Evolutionary conservation across 2,888 invertebrate genomes (phyloP).

Genomic region (Alloplasta piceator): DNA sequence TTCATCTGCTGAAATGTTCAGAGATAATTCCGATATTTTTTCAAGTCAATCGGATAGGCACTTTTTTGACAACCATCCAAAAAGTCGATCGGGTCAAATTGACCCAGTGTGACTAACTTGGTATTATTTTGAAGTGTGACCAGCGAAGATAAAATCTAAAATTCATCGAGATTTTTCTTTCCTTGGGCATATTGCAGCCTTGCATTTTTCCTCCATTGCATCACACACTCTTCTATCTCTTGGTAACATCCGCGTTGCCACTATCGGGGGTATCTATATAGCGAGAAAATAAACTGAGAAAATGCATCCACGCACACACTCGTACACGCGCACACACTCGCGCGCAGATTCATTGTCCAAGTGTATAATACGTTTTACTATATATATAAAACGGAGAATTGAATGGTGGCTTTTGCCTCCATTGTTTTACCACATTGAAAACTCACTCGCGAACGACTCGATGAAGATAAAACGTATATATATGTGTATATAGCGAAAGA

Average conservation of each 20-base stretch:
- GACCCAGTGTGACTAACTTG: no score
- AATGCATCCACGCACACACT: slow-evolving; percentile 9
- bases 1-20: no score
- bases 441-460: slow-evolving; percentile 6
- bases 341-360: background rate
- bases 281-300: slow-evolving; percentile 21
- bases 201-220: background rate
- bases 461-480: background rate
- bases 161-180: no score
- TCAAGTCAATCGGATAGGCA: no score
- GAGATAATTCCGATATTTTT: no score
- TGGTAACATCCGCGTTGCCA: background rate
- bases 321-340: background rate
- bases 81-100: no score
- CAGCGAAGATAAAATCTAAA: no score
- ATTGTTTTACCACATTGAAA: slow-evolving; percentile 43
- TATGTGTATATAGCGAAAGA: background rate
- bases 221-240: background rate
- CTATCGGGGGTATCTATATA: background rate
- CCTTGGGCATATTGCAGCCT: background rate
- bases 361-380: background rate
- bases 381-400: slow-evolving; percentile 12
- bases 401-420: slow-evolving; percentile 34
- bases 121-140: no score
- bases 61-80: no score